Conservation (phyloP, 2,888 invertebrate species). For the Oscheius sp. region DNA sequence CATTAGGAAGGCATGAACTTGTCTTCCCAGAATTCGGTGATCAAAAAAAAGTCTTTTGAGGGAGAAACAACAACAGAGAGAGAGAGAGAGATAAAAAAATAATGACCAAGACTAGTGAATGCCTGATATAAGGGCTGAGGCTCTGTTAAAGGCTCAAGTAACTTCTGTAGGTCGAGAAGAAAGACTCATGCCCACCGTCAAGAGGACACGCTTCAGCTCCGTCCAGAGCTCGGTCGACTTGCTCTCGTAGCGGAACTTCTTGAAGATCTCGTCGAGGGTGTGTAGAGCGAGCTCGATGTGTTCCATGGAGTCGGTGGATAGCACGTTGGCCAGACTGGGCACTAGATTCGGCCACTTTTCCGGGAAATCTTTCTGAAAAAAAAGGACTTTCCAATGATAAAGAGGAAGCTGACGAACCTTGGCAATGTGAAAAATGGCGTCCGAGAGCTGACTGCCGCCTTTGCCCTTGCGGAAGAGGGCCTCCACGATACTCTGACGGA, state of each 20-base stretch:
- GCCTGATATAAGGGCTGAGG: too few relatives aligned
- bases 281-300: conserved; percentile 92
- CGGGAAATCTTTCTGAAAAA: conserved; percentile 88
- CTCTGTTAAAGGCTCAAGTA: too few relatives aligned
- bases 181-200: conserved; percentile 40
- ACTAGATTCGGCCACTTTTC: conserved; percentile 94
- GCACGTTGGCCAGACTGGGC: conserved; percentile 91
- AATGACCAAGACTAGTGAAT: too few relatives aligned
- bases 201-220: conserved; percentile 83
- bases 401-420: conserved; percentile 25
- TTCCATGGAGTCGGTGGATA: conserved; percentile 80
- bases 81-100: too few relatives aligned
- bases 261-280: conserved; percentile 95
- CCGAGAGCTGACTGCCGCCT: conserved; percentile 85
- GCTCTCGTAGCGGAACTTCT: conserved; percentile 88
- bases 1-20: too few relatives aligned
- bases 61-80: too few relatives aligned
- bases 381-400: background rate
- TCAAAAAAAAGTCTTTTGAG: too few relatives aligned
- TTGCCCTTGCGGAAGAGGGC: conserved; percentile 92
- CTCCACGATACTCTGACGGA: conserved; percentile 81
- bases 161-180: background rate
- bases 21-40: too few relatives aligned
- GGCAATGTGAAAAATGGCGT: conserved; percentile 77
- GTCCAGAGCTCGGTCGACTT: conserved; percentile 93